phyloP scores from a whole-genome alignment of 2,888 invertebrate genomes.

The Pseudococcus viburni region DNA sequence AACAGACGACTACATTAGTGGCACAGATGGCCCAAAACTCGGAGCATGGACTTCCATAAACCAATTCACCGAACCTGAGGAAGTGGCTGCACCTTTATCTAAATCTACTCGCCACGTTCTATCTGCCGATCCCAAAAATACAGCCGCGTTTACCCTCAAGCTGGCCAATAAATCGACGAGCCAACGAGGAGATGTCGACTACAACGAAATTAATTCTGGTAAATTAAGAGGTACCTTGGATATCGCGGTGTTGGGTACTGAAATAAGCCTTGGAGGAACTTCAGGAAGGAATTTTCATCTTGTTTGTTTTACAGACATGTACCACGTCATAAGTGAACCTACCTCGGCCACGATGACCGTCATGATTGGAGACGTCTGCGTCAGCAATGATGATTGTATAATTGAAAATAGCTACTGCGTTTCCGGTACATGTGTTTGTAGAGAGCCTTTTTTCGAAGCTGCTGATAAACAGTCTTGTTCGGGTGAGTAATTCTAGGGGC shows the following conservation, averaged over 20 bases:
- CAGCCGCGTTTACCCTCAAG: slow-evolving; percentile 61
- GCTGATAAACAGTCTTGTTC: slow-evolving; percentile 79
- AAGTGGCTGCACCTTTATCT: slow-evolving; percentile 80
- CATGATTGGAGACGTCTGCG: slow-evolving; percentile 85
- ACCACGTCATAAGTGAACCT: slow-evolving; percentile 70
- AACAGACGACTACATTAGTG: slow-evolving; percentile 70
- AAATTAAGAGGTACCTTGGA: slow-evolving; percentile 50
- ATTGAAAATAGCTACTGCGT: slow-evolving; percentile 83
- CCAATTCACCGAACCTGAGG: slow-evolving; percentile 85
- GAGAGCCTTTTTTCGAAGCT: slow-evolving; percentile 78
- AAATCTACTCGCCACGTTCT: slow-evolving; percentile 86
- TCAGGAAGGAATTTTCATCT: neutral
- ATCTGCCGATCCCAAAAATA: slow-evolving; percentile 62
- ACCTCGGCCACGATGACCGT: slow-evolving; percentile 78
- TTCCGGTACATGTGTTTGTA: slow-evolving; percentile 82
- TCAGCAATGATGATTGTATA: slow-evolving; percentile 78
- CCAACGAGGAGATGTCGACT: slow-evolving; percentile 48
- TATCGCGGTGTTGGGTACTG: neutral
- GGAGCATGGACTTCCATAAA: slow-evolving; percentile 77
- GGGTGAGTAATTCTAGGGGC: slow-evolving; percentile 72
- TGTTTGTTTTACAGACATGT: slow-evolving; percentile 55
- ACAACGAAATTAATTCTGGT: slow-evolving; percentile 61
- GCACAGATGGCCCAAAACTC: slow-evolving; percentile 84
- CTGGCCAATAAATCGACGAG: slow-evolving; percentile 51
- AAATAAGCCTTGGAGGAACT: neutral